phyloP scores from a whole-genome alignment of 2,113 vertebrate genomes.

The Rhinoptilus africanus region DNA sequence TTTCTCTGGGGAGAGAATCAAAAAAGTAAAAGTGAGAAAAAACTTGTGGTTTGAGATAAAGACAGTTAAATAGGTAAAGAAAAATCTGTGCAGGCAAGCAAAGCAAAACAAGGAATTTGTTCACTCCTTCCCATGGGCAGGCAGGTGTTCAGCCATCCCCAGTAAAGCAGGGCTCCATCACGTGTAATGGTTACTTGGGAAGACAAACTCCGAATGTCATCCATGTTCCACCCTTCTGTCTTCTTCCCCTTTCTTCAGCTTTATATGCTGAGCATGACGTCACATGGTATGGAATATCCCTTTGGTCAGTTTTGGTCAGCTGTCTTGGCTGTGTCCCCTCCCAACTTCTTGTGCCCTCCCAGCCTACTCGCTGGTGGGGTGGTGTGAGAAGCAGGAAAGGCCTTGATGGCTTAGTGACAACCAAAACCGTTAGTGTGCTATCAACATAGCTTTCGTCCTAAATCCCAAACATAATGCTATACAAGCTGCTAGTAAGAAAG shows the following conservation, averaged over 20 bases:
- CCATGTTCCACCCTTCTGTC: not conserved
- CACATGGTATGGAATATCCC: not conserved
- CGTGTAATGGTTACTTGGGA: not conserved
- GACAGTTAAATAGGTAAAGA: not conserved
- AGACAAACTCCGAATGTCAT: not conserved
- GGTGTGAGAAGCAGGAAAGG: not conserved
- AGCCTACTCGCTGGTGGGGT: not conserved
- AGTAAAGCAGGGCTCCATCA: not conserved
- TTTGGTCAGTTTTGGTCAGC: not conserved
- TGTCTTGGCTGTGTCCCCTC: not conserved
- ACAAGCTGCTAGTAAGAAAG: not conserved
- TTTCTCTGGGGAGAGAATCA: not conserved
- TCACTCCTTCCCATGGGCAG: not conserved
- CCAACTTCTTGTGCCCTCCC: not conserved
- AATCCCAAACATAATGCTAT: not conserved
- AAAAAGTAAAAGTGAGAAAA: not conserved
- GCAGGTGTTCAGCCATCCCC: not conserved
- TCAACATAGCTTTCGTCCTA: not conserved
- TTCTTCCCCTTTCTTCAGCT: not conserved
- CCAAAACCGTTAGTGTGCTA: not conserved
- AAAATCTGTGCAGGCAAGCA: not conserved
- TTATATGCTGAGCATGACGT: not conserved
- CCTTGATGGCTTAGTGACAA: not conserved
- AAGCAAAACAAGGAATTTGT: not conserved
- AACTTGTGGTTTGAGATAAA: not conserved